These are phyloP conservation scores for Aspiorhynchus laticeps DNA, from an alignment of 2,113 vertebrate species.

Conservation along the genomic window DNA sequence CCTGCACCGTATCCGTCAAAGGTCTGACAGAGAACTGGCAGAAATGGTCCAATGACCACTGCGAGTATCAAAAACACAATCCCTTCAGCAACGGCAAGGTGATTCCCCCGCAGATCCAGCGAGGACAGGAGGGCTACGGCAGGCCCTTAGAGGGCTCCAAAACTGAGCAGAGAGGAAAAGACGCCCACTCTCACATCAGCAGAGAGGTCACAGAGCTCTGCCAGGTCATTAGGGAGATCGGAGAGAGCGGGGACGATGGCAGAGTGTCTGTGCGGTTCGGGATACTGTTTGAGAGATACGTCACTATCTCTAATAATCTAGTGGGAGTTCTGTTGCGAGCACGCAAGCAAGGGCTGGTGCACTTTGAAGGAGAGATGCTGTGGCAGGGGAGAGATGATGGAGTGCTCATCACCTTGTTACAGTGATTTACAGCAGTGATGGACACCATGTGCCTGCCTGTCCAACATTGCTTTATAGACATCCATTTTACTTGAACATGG, in stretches of 20 bases:
- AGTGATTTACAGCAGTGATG: slow-evolving; percentile 59
- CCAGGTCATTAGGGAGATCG: slow-evolving; percentile 77
- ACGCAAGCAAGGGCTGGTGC: slow-evolving; percentile 83
- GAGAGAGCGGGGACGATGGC: slow-evolving; percentile 65
- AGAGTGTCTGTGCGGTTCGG: slow-evolving; percentile 77
- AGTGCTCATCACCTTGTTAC: slow-evolving; percentile 79
- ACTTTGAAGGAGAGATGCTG: slow-evolving; percentile 91
- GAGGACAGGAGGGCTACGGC: slow-evolving; percentile 78
- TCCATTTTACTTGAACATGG: background rate
- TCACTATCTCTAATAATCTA: slow-evolving; percentile 89
- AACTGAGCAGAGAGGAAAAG: slow-evolving; percentile 84
- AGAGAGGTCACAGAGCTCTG: slow-evolving; percentile 85
- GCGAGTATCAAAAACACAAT: slow-evolving; percentile 84
- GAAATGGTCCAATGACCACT: slow-evolving; percentile 81
- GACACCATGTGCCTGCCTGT: slow-evolving; percentile 2
- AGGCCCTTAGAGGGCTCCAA: slow-evolving; percentile 81
- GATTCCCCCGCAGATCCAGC: slow-evolving; percentile 42
- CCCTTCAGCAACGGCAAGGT: slow-evolving; percentile 79
- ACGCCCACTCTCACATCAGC: slow-evolving; percentile 80
- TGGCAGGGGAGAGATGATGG: slow-evolving; percentile 90
- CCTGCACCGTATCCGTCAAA: slow-evolving; percentile 70
- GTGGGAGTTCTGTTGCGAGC: slow-evolving; percentile 87
- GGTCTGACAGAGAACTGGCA: slow-evolving; percentile 84
- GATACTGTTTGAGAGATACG: slow-evolving; percentile 85
- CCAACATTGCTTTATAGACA: background rate